A percentile compares a stretch with the other conserved stretches of the same genome.
phyloP scores from a whole-genome alignment of 37 sponge, comb jelly and placozoan genomes.

The Hormiphora californensis region DNA sequence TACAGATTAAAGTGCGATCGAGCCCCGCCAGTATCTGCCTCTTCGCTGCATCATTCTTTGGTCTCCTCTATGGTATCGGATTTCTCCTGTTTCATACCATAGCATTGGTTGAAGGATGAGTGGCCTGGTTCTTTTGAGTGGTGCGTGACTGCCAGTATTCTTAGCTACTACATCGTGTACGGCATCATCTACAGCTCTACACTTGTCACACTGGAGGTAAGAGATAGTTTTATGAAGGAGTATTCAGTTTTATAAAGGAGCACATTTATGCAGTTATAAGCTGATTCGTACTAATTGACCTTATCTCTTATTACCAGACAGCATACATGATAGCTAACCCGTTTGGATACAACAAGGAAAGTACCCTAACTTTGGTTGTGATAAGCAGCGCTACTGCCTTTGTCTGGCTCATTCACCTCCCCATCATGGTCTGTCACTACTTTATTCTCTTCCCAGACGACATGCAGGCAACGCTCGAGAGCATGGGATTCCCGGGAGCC shows the following conservation, averaged over 20 bases:
- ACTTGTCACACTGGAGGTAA: not conserved
- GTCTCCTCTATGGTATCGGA: not conserved
- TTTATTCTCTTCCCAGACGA: not conserved
- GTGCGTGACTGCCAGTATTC: not conserved
- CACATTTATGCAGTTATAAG: not conserved
- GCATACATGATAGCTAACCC: constrained; percentile 28
- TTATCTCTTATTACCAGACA: not conserved
- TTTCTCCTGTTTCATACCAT: not conserved
- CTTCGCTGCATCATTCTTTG: not conserved
- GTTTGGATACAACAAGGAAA: not conserved
- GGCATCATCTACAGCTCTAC: not conserved
- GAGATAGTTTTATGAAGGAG: too few relatives aligned
- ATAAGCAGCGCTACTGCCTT: not conserved
- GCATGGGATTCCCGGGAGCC: too few relatives aligned
- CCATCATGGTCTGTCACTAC: not conserved
- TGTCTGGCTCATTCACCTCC: not conserved
- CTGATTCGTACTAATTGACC: not conserved
- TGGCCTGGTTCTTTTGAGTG: not conserved
- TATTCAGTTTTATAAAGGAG: not conserved
- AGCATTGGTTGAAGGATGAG: not conserved
- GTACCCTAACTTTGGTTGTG: not conserved
- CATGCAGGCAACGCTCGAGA: not conserved
- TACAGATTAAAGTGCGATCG: not conserved
- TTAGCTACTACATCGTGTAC: not conserved
- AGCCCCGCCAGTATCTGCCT: not conserved